Evolutionary conservation across 2,113 vertebrate species (phyloP), one percentile per base, ranked within the genome.

Genomic region (Grammomys dolichurus): DNA sequence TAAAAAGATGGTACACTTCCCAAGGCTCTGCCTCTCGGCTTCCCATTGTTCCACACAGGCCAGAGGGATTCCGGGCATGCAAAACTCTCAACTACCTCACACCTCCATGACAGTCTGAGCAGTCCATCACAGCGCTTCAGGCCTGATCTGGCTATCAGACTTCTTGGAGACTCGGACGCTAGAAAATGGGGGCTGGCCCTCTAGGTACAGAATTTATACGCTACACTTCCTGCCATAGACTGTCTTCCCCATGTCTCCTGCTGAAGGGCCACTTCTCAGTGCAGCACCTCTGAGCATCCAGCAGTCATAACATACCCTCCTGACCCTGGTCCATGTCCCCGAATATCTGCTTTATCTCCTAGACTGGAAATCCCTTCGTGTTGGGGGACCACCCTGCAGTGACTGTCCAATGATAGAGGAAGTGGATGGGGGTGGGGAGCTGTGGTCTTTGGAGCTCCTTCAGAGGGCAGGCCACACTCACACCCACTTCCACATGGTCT

Each of bases 401-500:
- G 26, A 46, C 63, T 86, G 33, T 9, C 58, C 43, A 11, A 4
- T 0, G 31, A 20, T n/a, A 51, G 0, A 3, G 43, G 33, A 75
- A 28, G 17, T 16, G 6, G 87, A 13, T 26, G 20, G 54, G 31
- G 54, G 54, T 5, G 10, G n/a, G 51, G 56, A 10, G 14, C 51
- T 2, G 11, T 26, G 0, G 22, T 40, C 78, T 73, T 40, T 7
- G 3, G 80, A 16, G 56, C 22, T 19, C 58, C 0, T 2, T 0
- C 2, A n/a, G 11, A 36, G 12, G 26, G 85, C 48, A 10, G 26
- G 14, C 60, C 31, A 24, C 51, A 99, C 99, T 99, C 98, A 99
- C 99, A 56, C 99, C 99, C 48, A 99, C 99, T 98, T 99, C 99
- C 97, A 99, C 99, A 0, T 99, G 99, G 98, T 99, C 99, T 0